Conservation (phyloP, 2,113 vertebrate species). For the Rostratula benghalensis region DNA sequence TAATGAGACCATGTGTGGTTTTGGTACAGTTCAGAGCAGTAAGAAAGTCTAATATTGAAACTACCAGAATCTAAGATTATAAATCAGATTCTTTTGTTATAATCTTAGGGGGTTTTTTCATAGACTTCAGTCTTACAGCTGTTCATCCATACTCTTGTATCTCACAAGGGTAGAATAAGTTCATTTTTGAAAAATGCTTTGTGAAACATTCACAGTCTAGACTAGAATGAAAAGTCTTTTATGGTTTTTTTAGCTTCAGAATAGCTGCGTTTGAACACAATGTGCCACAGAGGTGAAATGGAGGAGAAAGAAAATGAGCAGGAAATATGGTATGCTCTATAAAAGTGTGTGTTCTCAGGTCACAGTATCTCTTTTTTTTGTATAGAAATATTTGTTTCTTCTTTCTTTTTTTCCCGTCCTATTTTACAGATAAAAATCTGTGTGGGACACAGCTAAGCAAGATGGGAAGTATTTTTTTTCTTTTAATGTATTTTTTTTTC, state of each 20-base stretch:
- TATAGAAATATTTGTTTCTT: background rate
- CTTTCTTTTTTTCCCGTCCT: background rate
- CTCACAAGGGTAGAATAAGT: background rate
- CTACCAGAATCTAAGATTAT: background rate
- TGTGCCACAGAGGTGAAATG: conserved; percentile 42
- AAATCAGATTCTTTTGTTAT: background rate
- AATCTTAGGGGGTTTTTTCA: background rate
- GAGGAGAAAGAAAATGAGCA: conserved; percentile 38
- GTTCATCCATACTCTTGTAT: background rate
- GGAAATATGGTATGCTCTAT: background rate
- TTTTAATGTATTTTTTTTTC: background rate
- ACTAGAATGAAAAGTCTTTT: background rate
- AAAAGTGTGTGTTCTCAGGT: conserved; percentile 1
- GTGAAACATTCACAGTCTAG: background rate
- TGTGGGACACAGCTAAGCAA: background rate
- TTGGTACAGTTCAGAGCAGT: background rate
- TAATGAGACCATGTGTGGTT: background rate
- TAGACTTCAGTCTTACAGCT: background rate
- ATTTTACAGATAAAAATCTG: background rate
- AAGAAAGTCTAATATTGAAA: background rate
- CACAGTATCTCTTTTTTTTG: background rate
- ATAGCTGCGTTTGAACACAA: conserved; percentile 11
- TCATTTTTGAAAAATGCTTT: conserved; percentile 31
- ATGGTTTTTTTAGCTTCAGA: conserved; percentile 31
- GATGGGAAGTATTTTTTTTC: background rate